A percentile compares a stretch with the other conserved stretches of the same genome.
Conservation (phyloP, 2,113 vertebrate genomes). For the Ceuthmochares aereus region DNA sequence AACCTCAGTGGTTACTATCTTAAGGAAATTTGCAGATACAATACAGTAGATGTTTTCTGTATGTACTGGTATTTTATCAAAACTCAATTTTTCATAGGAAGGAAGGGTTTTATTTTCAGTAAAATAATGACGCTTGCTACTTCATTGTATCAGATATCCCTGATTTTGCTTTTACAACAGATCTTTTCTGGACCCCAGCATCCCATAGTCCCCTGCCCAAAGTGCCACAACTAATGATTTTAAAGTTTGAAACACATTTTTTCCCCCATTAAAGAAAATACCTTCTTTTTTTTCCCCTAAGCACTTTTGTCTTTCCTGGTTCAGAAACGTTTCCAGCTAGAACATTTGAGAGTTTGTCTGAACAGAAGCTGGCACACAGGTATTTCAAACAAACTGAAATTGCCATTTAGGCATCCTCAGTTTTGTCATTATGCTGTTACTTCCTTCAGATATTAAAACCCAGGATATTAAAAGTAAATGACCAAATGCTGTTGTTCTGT, state of each 20-base stretch:
- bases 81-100: neutral
- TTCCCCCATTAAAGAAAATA: neutral
- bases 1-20: neutral
- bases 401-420: neutral
- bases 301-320: neutral
- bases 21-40: neutral
- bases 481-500: neutral
- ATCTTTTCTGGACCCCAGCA: neutral
- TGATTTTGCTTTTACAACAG: neutral
- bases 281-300: neutral
- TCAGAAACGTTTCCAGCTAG: neutral
- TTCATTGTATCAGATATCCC: neutral
- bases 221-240: neutral
- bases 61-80: neutral
- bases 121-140: neutral
- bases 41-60: neutral
- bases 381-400: conserved; percentile 15
- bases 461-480: neutral
- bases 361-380: neutral
- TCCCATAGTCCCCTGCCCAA: neutral
- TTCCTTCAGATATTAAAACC: neutral
- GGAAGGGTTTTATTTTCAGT: neutral
- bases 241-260: neutral
- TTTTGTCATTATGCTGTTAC: neutral
- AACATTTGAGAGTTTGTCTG: neutral